These are phyloP conservation scores for Andrena flavipes DNA, from an alignment of 2,888 invertebrate species.

Conservation along the genomic window DNA sequence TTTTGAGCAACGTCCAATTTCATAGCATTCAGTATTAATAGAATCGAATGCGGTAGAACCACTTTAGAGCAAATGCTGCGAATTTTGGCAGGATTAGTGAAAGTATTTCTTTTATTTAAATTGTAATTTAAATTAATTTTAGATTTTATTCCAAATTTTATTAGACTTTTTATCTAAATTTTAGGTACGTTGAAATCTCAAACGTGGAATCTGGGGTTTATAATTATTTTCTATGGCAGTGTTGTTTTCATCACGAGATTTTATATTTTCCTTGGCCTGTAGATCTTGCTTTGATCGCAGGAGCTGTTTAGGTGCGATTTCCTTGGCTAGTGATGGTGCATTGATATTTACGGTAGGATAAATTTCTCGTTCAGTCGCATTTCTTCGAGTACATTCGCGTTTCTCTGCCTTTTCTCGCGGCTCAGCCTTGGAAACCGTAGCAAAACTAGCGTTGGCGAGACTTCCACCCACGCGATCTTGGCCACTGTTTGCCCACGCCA, in stretches of 20 bases:
- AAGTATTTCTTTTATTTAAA: background rate
- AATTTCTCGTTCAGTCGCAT: constrained; percentile 11
- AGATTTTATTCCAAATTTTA: too few species aligned
- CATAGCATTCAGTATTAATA: background rate
- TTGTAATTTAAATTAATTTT: too few species aligned
- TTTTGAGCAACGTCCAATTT: constrained; percentile 2
- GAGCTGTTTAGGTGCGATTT: background rate
- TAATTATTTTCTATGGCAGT: too few species aligned
- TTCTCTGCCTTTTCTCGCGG: constrained; percentile 7
- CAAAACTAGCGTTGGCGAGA: constrained; percentile 68
- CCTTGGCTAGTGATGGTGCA: background rate
- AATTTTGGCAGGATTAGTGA: background rate
- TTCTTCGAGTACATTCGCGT: constrained; percentile 19
- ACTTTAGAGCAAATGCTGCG: background rate
- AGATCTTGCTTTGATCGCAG: background rate
- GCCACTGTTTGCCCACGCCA: constrained; percentile 69
- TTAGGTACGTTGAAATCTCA: too few species aligned
- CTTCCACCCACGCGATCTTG: constrained; percentile 61
- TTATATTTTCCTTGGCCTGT: too few species aligned
- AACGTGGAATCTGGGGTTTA: too few species aligned
- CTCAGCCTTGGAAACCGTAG: constrained; percentile 65
- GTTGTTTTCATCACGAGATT: too few species aligned
- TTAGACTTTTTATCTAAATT: too few species aligned
- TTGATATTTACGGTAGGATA: background rate
- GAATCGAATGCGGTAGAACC: background rate